Conservation (phyloP, 2,888 invertebrate genomes). For the Lepidonotus clava region DNA sequence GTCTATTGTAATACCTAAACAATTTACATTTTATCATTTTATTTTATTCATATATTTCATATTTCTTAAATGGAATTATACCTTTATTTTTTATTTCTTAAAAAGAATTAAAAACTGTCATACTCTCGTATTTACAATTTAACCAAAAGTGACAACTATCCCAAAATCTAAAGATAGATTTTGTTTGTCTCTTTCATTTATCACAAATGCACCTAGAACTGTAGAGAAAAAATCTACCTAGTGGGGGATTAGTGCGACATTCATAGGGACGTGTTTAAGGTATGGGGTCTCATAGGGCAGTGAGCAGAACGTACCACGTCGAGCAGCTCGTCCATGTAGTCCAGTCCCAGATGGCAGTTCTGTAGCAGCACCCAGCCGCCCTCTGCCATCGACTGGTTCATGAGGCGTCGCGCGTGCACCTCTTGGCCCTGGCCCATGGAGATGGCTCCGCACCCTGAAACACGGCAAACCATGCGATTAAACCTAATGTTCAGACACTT, state of each 20-base stretch:
- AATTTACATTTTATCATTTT: background rate
- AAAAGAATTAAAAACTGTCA: background rate
- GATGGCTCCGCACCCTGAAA: conserved; percentile 85
- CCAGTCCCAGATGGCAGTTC: conserved; percentile 96
- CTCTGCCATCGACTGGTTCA: conserved; percentile 87
- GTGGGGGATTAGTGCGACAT: too few relatives aligned
- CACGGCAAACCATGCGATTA: background rate
- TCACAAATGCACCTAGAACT: too few relatives aligned
- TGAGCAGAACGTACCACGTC: conserved; percentile 86
- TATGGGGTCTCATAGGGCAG: background rate
- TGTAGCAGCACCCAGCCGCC: conserved; percentile 97
- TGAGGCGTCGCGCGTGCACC: conserved; percentile 90
- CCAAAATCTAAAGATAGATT: too few relatives aligned
- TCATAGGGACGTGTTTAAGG: too few relatives aligned
- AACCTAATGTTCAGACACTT: background rate
- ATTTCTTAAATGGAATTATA: background rate
- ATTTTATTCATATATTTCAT: background rate
- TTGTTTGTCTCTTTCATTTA: too few relatives aligned
- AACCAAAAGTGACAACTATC: too few relatives aligned
- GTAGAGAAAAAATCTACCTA: too few relatives aligned
- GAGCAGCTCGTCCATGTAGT: conserved; percentile 95
- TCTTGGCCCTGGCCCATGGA: conserved; percentile 99
- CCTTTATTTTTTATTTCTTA: background rate
- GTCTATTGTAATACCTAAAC: too few relatives aligned
- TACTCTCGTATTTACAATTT: too few relatives aligned